These are phyloP conservation scores for Premnoplex brunnescens DNA, from an alignment of 2,797 vertebrate genomes.

Conservation along the genomic window DNA sequence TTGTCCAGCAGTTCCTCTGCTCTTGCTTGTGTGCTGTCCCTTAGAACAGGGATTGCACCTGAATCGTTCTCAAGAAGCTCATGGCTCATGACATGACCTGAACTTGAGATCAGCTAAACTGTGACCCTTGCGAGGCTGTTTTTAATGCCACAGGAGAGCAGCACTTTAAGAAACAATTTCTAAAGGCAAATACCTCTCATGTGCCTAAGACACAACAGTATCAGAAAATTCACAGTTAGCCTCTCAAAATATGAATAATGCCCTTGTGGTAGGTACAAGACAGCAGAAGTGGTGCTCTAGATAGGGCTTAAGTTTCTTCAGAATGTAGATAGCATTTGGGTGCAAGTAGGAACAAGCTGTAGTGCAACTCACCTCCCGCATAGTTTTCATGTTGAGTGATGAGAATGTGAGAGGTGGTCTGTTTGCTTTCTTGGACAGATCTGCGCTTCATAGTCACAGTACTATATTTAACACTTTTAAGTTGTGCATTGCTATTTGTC, in stretches of 20 bases:
- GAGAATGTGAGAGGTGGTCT: background rate
- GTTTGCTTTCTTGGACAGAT: background rate
- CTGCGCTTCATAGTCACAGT: background rate
- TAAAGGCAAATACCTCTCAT: background rate
- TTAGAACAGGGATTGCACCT: background rate
- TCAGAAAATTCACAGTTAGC: slow-evolving; percentile 6
- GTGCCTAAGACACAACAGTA: background rate
- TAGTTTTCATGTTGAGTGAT: background rate
- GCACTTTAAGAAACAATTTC: background rate
- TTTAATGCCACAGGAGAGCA: background rate
- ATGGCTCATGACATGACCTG: background rate
- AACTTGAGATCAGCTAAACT: background rate
- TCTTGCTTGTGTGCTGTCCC: background rate
- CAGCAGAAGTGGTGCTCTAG: slow-evolving; percentile 23
- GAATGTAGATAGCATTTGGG: background rate
- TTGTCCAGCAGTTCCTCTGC: background rate
- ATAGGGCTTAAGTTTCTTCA: background rate
- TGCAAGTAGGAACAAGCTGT: slow-evolving; percentile 20
- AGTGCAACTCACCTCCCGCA: background rate
- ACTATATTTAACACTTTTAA: background rate
- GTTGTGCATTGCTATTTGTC: background rate
- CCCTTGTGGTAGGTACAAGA: background rate
- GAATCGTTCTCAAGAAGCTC: background rate
- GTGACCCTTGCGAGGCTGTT: background rate
- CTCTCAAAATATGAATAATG: background rate